Base-by-base conservation (phyloP, 2,888 invertebrate species). In the Cantharis rustica region DNA sequence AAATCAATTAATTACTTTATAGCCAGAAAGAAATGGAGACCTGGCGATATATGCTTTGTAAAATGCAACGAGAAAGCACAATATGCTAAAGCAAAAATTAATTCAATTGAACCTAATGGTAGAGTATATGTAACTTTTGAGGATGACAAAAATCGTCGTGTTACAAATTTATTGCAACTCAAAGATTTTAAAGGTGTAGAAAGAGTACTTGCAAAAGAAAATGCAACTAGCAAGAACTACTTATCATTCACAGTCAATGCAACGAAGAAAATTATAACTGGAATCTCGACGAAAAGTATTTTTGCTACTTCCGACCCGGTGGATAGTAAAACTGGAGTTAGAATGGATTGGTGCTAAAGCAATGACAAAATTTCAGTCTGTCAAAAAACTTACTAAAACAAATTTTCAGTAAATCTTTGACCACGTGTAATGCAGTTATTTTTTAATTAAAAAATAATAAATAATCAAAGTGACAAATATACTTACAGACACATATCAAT, bases 281-380 rank as follows among this genome's bases (percentile, higher is more conserved):
- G 97, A 1, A 92, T 95, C 75, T 94, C 95, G 47, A 89, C 88
- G 83, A 98, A 97, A 88, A 98, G 98, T 89, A 98, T 98, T 89
- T 98, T 98, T 90, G 98, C 98, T 1, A 97, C 98, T 0, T 98
- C 98, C 0, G 98, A 98, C 82, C 95, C 95, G 82, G 94, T 96
- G 0, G 93, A 94, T 82, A 98, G 98, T 0, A 91, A 97, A 85
- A 98, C 98, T 7, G 98, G 98, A 10, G 97, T 98, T 78, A 98
- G 98, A 7, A 98, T 98, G 98, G 10, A 95, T 96, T 71, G 95
- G 96, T 74, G 98, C 98, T 3, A 94, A 94, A 88, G 97, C 96
- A 26, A 98, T 98, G 98, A 98, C 98, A 15, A 96, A 97, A 83
- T 97, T 95, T 87, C 94, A 95, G 61, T 93, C 95, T 68, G 96